phyloP scores from a whole-genome alignment of 2,113 vertebrate species.

The Melanostigma gelatinosum region DNA sequence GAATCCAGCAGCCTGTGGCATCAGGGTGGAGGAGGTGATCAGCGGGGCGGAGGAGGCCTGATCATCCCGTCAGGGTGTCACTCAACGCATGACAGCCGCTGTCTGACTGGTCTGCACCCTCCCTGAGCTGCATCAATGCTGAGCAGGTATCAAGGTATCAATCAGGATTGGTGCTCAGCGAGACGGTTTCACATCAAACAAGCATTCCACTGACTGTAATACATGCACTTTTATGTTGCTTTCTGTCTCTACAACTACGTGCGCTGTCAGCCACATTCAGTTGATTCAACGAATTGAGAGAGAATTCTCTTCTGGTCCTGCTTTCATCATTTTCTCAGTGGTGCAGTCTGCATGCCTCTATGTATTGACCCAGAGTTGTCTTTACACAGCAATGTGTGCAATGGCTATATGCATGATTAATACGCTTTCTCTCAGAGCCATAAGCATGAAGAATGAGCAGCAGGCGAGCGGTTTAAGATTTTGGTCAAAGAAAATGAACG shows the following conservation, averaged over 20 bases:
- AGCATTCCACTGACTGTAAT: not conserved
- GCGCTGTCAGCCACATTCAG: not conserved
- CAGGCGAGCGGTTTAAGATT: constrained; percentile 1
- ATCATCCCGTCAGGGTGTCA: constrained; percentile 49
- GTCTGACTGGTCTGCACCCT: constrained; percentile 8
- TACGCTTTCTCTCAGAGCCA: not conserved
- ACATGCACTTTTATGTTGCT: not conserved
- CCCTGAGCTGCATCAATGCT: constrained; percentile 30
- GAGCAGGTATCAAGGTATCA: constrained; percentile 40
- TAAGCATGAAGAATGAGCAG: constrained; percentile 5
- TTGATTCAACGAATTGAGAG: constrained; percentile 59
- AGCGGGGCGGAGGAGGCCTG: not conserved
- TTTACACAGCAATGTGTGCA: constrained; percentile 63
- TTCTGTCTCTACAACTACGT: not conserved
- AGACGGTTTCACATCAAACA: constrained; percentile 7
- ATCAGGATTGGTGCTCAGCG: constrained; percentile 17
- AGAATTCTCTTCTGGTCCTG: constrained; percentile 14
- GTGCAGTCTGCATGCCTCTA: constrained; percentile 43
- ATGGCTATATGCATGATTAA: constrained; percentile 61
- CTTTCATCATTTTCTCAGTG: constrained; percentile 48
- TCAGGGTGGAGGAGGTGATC: constrained; percentile 3
- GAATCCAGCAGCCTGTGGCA: constrained; percentile 11
- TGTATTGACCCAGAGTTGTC: constrained; percentile 64
- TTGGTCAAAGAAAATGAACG: not conserved
- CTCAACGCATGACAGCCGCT: constrained; percentile 2